Evolutionary conservation across 2,888 invertebrate genomes (phyloP).

Genomic region (Ethmia dodecea): DNA sequence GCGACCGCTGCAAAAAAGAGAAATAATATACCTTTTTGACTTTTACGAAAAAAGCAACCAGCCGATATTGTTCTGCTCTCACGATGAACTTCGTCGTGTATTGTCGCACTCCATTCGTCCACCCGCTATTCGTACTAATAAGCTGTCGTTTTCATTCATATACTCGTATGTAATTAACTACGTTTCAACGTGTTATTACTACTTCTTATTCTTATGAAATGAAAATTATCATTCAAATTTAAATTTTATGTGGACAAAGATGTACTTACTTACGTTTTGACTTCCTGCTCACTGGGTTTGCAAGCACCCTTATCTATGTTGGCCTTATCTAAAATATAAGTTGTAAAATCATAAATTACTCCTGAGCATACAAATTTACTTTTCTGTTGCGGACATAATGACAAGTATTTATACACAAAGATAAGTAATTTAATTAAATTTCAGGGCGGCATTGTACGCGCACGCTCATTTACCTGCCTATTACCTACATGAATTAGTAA

Average conservation of each 20-base stretch:
- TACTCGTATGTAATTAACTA: conserved; percentile 28
- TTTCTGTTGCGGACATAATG: too few species aligned
- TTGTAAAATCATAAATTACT: conserved; percentile 8
- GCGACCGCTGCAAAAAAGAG: too few species aligned
- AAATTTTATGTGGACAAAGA: too few species aligned
- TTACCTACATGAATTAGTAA: too few species aligned
- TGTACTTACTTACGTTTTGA: conserved; percentile 25
- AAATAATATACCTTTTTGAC: too few species aligned
- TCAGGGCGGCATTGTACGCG: too few species aligned
- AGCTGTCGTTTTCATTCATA: conserved; percentile 54
- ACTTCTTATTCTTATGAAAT: background rate
- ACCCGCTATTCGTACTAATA: conserved; percentile 34
- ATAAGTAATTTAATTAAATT: too few species aligned
- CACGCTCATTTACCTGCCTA: too few species aligned
- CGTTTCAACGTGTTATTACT: conserved; percentile 3
- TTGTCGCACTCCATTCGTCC: conserved; percentile 25
- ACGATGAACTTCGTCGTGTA: conserved; percentile 35
- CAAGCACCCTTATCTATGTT: conserved; percentile 15
- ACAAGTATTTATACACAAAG: too few species aligned
- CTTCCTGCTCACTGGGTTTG: conserved; percentile 14
- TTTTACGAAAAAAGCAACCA: too few species aligned
- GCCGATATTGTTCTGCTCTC: conserved; percentile 17
- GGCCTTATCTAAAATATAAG: conserved; percentile 19
- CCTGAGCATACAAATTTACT: too few species aligned
- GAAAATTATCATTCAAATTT: background rate